Conservation (phyloP, 2,113 vertebrate genomes). For the Microcebus murinus region DNA sequence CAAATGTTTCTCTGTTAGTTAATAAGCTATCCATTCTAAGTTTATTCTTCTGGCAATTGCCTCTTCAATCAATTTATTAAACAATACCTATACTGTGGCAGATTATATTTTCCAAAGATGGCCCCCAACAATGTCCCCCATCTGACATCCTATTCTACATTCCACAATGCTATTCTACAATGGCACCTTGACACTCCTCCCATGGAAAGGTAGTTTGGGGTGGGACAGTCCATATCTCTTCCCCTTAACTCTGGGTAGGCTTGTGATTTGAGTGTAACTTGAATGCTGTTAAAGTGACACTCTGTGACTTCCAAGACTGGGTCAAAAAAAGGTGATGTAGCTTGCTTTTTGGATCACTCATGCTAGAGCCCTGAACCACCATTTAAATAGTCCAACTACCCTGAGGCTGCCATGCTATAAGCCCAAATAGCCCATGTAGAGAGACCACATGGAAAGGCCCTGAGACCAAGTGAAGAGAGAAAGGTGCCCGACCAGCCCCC, state of each 20-base stretch:
- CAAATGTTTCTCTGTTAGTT: not conserved
- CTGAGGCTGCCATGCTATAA: not conserved
- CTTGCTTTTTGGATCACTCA: not conserved
- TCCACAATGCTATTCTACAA: not conserved
- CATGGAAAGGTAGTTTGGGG: not conserved
- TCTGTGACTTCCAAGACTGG: not conserved
- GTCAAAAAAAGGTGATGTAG: not conserved
- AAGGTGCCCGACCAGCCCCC: not conserved
- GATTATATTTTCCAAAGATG: slow-evolving; percentile 11
- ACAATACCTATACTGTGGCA: not conserved
- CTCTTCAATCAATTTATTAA: not conserved
- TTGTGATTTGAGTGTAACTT: not conserved
- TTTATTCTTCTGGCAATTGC: not conserved
- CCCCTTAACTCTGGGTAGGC: not conserved
- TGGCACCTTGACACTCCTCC: not conserved
- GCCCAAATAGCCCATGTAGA: not conserved
- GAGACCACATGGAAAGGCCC: not conserved
- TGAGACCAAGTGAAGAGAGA: not conserved
- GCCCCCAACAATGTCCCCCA: not conserved
- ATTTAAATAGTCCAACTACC: not conserved
- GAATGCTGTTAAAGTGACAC: not conserved
- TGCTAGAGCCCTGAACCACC: not conserved
- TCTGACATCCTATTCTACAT: not conserved
- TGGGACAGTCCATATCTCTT: not conserved
- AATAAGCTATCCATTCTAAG: not conserved